Base-by-base conservation (phyloP, 2,888 invertebrate genomes). In the Lampropteryx suffumata region DNA sequence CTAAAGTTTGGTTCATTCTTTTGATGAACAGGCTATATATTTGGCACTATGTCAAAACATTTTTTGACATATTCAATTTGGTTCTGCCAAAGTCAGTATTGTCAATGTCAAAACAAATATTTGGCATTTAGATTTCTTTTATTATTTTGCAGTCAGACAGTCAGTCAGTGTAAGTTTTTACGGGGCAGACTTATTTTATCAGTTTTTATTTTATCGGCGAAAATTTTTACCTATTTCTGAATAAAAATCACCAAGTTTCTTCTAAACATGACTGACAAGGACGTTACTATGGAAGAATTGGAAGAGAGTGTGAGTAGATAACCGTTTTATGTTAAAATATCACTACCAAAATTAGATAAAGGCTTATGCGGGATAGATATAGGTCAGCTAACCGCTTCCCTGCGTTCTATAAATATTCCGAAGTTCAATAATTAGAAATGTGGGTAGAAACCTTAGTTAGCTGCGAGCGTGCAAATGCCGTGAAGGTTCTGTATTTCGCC, bases 231-330 rank as follows among this genome's bases (percentile, higher is more conserved):
- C 41, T n/a, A 50, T 44, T 61, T 46, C 33, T 48, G 27, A 47
- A 27, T 50, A 65, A 71, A 73, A 73, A 65, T 48, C 62, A 46
- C 40, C 42, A 65, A 69, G 63, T 71, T 59, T 50, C 48, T 44
- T 14, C 50, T 55, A 55, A 79, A 67, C 17, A 89, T 88, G 88
- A 82, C 80, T 69, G 84, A 86, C 44, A 79, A 86, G 66, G 79
- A 87, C 36, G 73, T 86, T 3, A 81, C 86, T 4, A 77, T 87
- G 65, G 87, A 88, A 56, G 86, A 89, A 41, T 67, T 89, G 12
- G 88, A 88, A 51, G 88, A 87, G 66, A 79, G 86, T 59, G 89
- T 89, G 63, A 79, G 84, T 75, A 50, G 21, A 28, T 1, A 6
- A 3, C 7, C 40, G 14, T 37, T 37, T 36, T 50, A 10, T 44